Percentiles rank a stretch among this genome's conserved stretches.
Evolutionary conservation across 2,797 vertebrate species (phyloP).

Genomic region (Neosalanx taihuensis): DNA sequence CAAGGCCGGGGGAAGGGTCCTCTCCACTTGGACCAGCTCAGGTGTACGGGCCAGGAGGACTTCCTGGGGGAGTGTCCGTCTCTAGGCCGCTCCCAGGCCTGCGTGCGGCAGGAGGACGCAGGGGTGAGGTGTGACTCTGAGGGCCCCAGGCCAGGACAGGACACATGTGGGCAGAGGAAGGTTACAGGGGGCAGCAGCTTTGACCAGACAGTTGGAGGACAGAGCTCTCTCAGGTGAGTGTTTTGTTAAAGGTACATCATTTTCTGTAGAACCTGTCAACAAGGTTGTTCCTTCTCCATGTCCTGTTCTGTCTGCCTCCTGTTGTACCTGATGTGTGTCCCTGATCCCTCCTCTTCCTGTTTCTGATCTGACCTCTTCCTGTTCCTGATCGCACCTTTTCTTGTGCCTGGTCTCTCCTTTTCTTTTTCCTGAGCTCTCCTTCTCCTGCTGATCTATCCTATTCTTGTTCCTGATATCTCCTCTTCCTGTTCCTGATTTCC

Average conservation of each 20-base stretch:
- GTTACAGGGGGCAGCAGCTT: conserved; percentile 68
- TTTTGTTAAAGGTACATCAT: too few species aligned
- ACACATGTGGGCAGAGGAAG: conserved; percentile 71
- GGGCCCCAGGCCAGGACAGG: conserved; percentile 48
- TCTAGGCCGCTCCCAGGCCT: conserved; percentile 72
- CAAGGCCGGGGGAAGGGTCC: conserved; percentile 82
- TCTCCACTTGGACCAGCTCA: conserved; percentile 80
- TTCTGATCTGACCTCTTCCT: background rate
- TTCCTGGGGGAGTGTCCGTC: conserved; percentile 78
- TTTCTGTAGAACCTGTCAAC: background rate
- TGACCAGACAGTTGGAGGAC: conserved; percentile 72
- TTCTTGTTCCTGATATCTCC: conserved; percentile 15
- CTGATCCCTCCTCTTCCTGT: background rate
- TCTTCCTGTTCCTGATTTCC: background rate
- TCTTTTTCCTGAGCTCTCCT: background rate
- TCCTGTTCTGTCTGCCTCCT: background rate
- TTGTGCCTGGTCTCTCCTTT: conserved; percentile 26
- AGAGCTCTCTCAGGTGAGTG: conserved; percentile 74
- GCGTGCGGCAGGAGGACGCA: conserved; percentile 78
- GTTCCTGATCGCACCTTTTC: background rate
- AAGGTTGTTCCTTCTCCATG: too few species aligned
- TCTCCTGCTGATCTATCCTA: background rate
- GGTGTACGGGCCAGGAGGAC: conserved; percentile 84
- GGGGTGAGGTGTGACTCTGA: conserved; percentile 80
- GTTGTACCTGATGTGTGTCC: background rate